Evolutionary conservation across 2,113 vertebrate species (phyloP).

Genomic region (Charadrius vociferus): DNA sequence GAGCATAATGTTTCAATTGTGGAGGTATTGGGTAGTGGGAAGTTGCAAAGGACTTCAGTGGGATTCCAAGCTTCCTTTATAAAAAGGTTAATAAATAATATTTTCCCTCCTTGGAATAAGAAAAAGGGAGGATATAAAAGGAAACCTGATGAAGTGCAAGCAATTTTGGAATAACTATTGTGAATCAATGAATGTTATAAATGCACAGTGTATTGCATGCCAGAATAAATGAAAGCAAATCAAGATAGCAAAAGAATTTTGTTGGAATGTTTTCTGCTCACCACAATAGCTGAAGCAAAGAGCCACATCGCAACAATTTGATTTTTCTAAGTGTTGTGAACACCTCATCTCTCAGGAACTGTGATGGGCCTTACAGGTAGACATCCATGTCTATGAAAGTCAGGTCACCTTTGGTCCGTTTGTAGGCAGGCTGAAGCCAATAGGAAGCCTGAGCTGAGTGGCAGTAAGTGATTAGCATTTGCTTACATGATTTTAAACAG

Average conservation of each 20-base stretch:
- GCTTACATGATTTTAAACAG: background rate
- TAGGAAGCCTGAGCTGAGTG: background rate
- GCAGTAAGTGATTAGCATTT: constrained; percentile 1
- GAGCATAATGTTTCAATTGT: background rate
- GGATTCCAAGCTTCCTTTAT: background rate
- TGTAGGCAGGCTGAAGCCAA: background rate
- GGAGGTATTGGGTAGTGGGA: background rate
- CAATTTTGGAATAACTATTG: background rate
- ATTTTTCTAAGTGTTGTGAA: background rate
- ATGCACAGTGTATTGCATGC: background rate
- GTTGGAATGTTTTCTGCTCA: constrained; percentile 25
- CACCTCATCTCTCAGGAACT: background rate
- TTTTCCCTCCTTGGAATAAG: constrained; percentile 1
- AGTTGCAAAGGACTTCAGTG: background rate
- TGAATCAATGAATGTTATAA: background rate
- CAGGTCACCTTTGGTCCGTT: background rate
- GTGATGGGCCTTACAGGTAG: background rate
- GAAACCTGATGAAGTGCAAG: background rate
- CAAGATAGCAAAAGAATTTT: background rate
- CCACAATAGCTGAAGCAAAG: background rate
- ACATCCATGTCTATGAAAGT: background rate
- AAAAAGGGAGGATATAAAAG: background rate
- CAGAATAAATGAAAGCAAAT: constrained; percentile 3
- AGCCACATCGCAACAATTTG: background rate
- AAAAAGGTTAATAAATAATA: background rate